Evolutionary conservation across 2,113 vertebrate genomes (phyloP).

Genomic region (Fregata magnificens): DNA sequence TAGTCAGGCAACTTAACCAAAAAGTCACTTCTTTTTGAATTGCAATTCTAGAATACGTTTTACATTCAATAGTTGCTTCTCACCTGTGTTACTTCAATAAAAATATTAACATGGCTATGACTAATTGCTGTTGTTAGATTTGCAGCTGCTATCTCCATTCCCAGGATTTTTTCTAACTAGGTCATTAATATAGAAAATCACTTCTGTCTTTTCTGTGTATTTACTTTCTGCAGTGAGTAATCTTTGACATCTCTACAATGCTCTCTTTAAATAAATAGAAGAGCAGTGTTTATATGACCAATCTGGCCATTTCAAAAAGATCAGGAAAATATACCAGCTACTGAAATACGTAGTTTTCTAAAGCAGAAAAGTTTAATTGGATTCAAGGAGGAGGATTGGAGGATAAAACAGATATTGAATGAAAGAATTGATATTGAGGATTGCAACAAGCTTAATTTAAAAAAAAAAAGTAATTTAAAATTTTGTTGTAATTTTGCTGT

Average conservation of each 20-base stretch:
- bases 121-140: neutral
- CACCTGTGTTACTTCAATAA: neutral
- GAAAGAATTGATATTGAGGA: neutral
- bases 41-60: rapidly evolving
- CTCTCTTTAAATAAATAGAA: neutral
- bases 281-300: neutral
- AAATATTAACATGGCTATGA: neutral
- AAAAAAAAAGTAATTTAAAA: neutral
- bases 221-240: neutral
- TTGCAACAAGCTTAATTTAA: neutral
- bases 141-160: neutral
- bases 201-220: neutral
- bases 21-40: neutral
- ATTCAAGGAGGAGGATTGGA: neutral
- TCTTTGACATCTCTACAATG: neutral
- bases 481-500: neutral
- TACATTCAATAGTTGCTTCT: neutral
- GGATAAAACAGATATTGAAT: neutral
- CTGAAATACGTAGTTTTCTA: rapidly evolving
- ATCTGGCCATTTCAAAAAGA: neutral
- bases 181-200: neutral
- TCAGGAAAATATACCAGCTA: neutral
- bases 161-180: neutral
- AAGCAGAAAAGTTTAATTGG: neutral
- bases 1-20: neutral